Percentiles rank a stretch among this genome's conserved stretches.
phyloP scores from a whole-genome alignment of 2,797 vertebrate species.

The Tapirus indicus region DNA sequence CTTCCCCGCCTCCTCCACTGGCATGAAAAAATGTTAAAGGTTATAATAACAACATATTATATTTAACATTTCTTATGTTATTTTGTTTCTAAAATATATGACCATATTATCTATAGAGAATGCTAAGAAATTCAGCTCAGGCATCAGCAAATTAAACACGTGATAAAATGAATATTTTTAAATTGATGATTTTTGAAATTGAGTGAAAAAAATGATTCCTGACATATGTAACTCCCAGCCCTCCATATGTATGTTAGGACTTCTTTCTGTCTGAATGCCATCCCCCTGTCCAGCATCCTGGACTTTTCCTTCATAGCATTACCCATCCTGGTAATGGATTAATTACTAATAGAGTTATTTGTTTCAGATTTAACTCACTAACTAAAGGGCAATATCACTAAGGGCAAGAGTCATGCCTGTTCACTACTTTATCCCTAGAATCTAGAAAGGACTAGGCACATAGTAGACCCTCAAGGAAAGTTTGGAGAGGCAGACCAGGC shows the following conservation, averaged over 20 bases:
- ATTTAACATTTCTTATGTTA: neutral
- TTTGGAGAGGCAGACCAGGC: neutral
- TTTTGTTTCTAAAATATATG: neutral
- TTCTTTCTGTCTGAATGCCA: neutral
- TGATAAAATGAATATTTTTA: neutral
- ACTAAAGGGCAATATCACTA: neutral
- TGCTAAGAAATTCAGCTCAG: neutral
- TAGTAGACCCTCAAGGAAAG: neutral
- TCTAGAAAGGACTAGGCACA: neutral
- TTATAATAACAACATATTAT: neutral
- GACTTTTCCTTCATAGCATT: neutral
- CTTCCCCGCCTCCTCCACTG: neutral
- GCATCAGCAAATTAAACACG: neutral
- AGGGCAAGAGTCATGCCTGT: neutral
- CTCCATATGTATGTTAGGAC: neutral
- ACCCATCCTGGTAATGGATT: neutral
- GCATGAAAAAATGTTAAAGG: neutral
- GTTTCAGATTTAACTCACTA: neutral
- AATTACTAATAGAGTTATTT: neutral
- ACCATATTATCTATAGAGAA: neutral
- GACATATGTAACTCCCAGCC: neutral
- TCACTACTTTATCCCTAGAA: neutral
- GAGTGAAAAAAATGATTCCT: neutral
- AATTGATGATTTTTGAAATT: neutral
- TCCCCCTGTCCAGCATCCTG: neutral